Conservation (phyloP, 2,797 vertebrate species). For the Lacerta bilineata region DNA sequence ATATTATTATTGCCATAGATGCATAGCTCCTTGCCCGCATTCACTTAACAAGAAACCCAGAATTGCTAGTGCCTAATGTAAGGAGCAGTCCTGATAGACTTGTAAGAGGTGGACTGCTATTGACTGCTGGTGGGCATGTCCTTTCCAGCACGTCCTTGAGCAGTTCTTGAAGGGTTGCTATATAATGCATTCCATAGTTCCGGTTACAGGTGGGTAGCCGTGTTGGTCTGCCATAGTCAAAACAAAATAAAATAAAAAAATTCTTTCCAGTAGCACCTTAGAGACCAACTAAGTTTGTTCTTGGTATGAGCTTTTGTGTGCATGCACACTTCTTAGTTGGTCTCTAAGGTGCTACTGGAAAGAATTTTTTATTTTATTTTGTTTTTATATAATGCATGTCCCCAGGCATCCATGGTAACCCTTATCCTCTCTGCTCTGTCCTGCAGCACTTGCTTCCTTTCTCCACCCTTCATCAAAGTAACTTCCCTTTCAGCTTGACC, state of each 20-base stretch:
- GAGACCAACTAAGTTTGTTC: too few relatives aligned
- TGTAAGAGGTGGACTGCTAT: too few relatives aligned
- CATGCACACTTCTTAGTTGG: too few relatives aligned
- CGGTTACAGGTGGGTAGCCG: too few relatives aligned
- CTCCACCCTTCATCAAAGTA: neutral
- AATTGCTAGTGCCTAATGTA: neutral
- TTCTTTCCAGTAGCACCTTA: too few relatives aligned
- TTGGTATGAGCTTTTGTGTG: too few relatives aligned
- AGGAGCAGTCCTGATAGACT: neutral
- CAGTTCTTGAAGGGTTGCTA: neutral
- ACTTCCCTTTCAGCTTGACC: constrained; percentile 4
- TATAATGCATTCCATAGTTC: too few relatives aligned
- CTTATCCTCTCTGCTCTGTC: neutral
- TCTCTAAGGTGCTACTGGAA: too few relatives aligned
- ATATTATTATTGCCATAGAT: too few relatives aligned
- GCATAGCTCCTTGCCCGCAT: neutral
- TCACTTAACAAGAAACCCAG: neutral
- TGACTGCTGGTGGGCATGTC: neutral
- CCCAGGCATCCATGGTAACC: neutral
- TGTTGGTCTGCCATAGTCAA: too few relatives aligned
- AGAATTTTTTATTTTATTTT: too few relatives aligned
- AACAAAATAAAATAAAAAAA: too few relatives aligned
- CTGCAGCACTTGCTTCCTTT: neutral
- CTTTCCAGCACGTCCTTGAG: neutral
- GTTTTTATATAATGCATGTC: neutral